phyloP scores from a whole-genome alignment of 2,888 invertebrate genomes.

The Calephelis perditalis region DNA sequence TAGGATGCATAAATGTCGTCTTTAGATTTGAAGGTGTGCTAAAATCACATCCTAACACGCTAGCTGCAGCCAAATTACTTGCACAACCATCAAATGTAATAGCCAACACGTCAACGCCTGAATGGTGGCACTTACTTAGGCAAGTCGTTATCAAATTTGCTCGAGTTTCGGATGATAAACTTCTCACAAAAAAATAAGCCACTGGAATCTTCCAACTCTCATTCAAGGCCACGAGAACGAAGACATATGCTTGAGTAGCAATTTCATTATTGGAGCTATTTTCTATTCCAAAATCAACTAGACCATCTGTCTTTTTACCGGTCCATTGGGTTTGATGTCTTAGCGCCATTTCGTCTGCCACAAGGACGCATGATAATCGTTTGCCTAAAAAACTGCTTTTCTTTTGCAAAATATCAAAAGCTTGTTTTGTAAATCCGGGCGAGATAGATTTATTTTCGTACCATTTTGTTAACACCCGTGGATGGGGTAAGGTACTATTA shows the following conservation, averaged over 20 bases:
- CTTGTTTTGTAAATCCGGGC: slow-evolving; percentile 18
- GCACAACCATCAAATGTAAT: slow-evolving; percentile 17
- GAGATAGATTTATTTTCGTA: slow-evolving; percentile 20
- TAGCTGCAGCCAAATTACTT: slow-evolving; percentile 19
- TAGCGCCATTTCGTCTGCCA: slow-evolving; percentile 16
- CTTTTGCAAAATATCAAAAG: slow-evolving; percentile 18
- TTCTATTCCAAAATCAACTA: no score
- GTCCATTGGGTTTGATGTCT: slow-evolving; percentile 21
- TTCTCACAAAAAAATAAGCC: background rate
- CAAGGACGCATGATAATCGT: slow-evolving; percentile 16
- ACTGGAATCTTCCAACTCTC: no score
- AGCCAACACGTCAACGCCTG: no score
- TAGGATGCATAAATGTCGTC: slow-evolving; percentile 10
- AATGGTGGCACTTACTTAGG: no score
- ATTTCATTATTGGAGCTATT: background rate
- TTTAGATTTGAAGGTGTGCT: background rate
- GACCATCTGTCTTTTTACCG: slow-evolving; percentile 23
- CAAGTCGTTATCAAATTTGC: background rate
- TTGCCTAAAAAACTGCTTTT: slow-evolving; percentile 16
- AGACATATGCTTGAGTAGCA: slow-evolving; percentile 3
- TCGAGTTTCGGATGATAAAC: background rate
- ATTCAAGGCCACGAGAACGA: no score
- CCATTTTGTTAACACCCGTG: slow-evolving; percentile 13
- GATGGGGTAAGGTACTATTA: background rate
- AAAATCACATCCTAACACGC: slow-evolving; percentile 19